A percentile compares a stretch with the other conserved stretches of the same genome.
These are phyloP conservation scores for Sciurus niger DNA, from an alignment of 2,113 vertebrate genomes.

Conservation along the genomic window DNA sequence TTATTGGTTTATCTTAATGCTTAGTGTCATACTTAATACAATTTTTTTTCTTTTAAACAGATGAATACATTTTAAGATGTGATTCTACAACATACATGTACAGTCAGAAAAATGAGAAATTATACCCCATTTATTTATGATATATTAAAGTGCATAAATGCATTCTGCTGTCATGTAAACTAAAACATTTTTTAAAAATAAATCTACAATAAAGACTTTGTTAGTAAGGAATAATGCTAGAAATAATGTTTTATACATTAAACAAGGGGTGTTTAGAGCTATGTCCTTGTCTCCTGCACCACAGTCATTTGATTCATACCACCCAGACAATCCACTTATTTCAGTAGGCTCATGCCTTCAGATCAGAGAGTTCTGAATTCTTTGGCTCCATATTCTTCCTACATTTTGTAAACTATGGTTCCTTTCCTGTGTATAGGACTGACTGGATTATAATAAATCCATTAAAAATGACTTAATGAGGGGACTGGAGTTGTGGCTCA, in stretches of 20 bases:
- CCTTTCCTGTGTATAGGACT: background rate
- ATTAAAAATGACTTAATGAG: background rate
- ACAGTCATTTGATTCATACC: background rate
- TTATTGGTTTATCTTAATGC: background rate
- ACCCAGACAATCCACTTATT: background rate
- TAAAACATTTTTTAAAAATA: background rate
- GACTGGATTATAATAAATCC: background rate
- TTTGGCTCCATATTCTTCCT: background rate
- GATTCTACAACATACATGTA: too few relatives aligned
- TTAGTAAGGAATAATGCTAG: background rate
- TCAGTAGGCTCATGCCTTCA: background rate
- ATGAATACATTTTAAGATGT: too few relatives aligned
- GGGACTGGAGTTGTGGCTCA: too few relatives aligned
- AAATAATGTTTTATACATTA: background rate
- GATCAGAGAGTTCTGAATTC: background rate
- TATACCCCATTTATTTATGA: too few relatives aligned
- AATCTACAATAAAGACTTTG: background rate
- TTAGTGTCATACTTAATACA: slow-evolving; percentile 25
- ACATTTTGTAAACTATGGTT: background rate
- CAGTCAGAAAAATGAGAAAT: too few relatives aligned
- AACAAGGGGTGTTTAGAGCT: background rate
- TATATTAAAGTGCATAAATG: too few relatives aligned
- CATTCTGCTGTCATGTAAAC: too few relatives aligned
- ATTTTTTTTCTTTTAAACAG: background rate
- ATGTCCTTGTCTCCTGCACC: background rate